A percentile compares a stretch with the other conserved stretches of the same genome.
phyloP scores from a whole-genome alignment of 2,888 invertebrate genomes.

The Ligdia adustata region DNA sequence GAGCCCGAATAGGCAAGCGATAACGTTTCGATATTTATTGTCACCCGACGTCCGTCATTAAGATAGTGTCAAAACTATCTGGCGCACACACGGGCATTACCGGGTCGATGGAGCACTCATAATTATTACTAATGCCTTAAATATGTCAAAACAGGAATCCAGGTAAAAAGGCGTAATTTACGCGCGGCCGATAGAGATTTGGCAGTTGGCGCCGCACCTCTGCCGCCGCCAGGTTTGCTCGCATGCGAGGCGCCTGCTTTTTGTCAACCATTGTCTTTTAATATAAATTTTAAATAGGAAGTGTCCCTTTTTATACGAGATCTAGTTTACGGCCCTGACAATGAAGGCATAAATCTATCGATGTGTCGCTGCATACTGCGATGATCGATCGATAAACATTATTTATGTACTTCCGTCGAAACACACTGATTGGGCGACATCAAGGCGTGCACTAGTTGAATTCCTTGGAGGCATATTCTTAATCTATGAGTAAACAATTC shows the following conservation, averaged over 20 bases:
- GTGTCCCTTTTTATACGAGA: constrained; percentile 82
- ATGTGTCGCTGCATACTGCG: constrained; percentile 71
- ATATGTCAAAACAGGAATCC: constrained; percentile 85
- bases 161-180: constrained; percentile 84
- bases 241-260: constrained; percentile 80
- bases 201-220: constrained; percentile 81
- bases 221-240: constrained; percentile 48
- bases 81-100: constrained; percentile 71
- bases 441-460: constrained; percentile 58
- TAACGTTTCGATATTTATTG: constrained; percentile 83
- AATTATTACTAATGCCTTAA: constrained; percentile 85
- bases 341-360: constrained; percentile 82
- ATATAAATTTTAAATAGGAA: constrained; percentile 84
- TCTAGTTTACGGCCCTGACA: constrained; percentile 83
- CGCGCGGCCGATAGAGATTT: constrained; percentile 83
- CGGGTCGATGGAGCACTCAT: constrained; percentile 75
- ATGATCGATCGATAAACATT: constrained; percentile 84
- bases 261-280: constrained; percentile 83
- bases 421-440: constrained; percentile 57
- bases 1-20: constrained; percentile 71
- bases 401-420: constrained; percentile 80
- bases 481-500: no score
- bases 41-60: constrained; percentile 81
- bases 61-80: constrained; percentile 83
- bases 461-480: constrained; percentile 52